Percentiles rank a stretch among this genome's conserved stretches.
Evolutionary conservation across 2,113 vertebrate species (phyloP).

Genomic region (Rhinoderma darwinii): DNA sequence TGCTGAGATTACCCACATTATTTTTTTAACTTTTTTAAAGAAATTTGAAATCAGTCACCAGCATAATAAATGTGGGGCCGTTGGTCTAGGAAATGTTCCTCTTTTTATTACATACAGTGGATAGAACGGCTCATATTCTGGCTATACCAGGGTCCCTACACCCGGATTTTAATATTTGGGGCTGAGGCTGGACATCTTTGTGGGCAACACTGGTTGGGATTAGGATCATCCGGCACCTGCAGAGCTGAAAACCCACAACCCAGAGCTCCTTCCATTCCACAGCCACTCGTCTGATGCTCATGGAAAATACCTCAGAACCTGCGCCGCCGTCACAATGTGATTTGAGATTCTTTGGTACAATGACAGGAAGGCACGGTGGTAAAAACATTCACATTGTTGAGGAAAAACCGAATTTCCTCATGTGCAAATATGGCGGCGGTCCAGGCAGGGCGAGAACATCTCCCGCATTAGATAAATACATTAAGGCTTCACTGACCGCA

Average conservation of each 20-base stretch:
- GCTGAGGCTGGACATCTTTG: background rate
- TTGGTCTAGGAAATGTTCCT: no score
- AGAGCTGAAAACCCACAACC: background rate
- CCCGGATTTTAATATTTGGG: no score
- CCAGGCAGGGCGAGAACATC: slow-evolving; percentile 71
- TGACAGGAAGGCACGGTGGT: slow-evolving; percentile 81
- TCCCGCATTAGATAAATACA: slow-evolving; percentile 64
- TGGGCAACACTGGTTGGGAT: background rate
- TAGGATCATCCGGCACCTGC: background rate
- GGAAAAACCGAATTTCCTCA: slow-evolving; percentile 75
- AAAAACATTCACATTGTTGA: slow-evolving; percentile 76
- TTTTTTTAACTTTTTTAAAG: no score
- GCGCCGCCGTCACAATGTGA: slow-evolving; percentile 63
- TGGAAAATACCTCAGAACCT: slow-evolving; percentile 68
- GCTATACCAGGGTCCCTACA: background rate
- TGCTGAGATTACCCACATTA: no score
- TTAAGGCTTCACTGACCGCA: slow-evolving; percentile 19
- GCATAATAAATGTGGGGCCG: no score
- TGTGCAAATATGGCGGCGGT: slow-evolving; percentile 74
- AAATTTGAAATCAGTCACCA: no score
- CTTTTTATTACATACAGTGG: no score
- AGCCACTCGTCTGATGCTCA: slow-evolving; percentile 44
- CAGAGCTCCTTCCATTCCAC: slow-evolving; percentile 1
- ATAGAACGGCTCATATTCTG: background rate
- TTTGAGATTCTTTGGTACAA: slow-evolving; percentile 71